These are phyloP conservation scores for Agrotis clavis DNA, from an alignment of 2,888 invertebrate genomes.

Conservation along the genomic window DNA sequence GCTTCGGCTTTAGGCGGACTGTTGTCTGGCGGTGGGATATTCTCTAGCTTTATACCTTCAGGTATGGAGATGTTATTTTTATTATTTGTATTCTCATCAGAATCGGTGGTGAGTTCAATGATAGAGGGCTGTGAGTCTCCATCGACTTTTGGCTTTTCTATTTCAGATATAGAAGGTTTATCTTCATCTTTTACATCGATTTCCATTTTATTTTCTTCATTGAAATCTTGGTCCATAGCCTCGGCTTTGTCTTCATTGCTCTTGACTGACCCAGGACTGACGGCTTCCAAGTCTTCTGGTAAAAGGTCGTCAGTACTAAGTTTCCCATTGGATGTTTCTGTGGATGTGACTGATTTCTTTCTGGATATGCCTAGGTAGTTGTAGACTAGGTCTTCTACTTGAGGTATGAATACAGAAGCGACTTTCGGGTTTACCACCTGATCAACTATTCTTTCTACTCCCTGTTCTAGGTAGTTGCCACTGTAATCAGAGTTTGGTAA, in stretches of 20 bases:
- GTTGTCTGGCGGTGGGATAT: slow-evolving; percentile 69
- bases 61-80: slow-evolving; percentile 79
- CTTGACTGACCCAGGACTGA: slow-evolving; percentile 95
- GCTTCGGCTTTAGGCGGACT: slow-evolving; percentile 87
- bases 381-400: slow-evolving; percentile 97
- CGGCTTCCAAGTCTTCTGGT: slow-evolving; percentile 95
- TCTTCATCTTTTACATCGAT: slow-evolving; percentile 73
- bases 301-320: slow-evolving; percentile 89
- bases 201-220: slow-evolving; percentile 72
- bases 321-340: slow-evolving; percentile 81
- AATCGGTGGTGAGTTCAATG: slow-evolving; percentile 79
- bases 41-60: slow-evolving; percentile 83
- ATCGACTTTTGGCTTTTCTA: slow-evolving; percentile 49
- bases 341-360: slow-evolving; percentile 87
- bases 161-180: slow-evolving; percentile 43
- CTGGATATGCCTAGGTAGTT: slow-evolving; percentile 95
- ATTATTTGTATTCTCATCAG: slow-evolving; percentile 77
- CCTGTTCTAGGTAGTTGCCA: slow-evolving; percentile 96
- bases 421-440: slow-evolving; percentile 99
- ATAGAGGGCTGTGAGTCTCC: slow-evolving; percentile 83
- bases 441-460: slow-evolving; percentile 98
- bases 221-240: slow-evolving; percentile 75
- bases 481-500: slow-evolving; percentile 86
- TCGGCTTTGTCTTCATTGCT: slow-evolving; percentile 87
- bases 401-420: slow-evolving; percentile 96